A percentile compares a stretch with the other conserved stretches of the same genome.
Conservation (phyloP, 2,888 invertebrate species). For the Sipunculus nudus region DNA sequence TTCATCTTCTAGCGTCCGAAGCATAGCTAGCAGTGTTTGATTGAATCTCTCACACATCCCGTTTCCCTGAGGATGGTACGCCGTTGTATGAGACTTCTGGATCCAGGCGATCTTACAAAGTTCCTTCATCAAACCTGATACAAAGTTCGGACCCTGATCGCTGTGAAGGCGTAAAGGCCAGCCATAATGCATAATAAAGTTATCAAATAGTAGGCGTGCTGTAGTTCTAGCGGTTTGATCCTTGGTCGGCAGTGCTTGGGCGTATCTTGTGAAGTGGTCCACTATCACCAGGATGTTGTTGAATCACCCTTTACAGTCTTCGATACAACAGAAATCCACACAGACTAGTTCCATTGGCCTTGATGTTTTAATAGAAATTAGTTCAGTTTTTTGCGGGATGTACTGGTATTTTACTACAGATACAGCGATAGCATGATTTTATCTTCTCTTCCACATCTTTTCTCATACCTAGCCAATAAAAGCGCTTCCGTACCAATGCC, state of each 20-base stretch:
- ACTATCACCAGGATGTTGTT: slow-evolving; percentile 33
- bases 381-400: not conserved
- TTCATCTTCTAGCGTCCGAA: slow-evolving; percentile 25
- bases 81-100: slow-evolving; percentile 6
- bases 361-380: slow-evolving; percentile 11
- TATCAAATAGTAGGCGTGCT: slow-evolving; percentile 27
- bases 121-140: not conserved
- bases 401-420: not conserved
- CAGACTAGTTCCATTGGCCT: slow-evolving; percentile 29
- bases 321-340: slow-evolving; percentile 27
- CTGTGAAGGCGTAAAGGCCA: slow-evolving; percentile 7
- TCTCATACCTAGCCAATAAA: not conserved
- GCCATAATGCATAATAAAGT: slow-evolving; percentile 32
- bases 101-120: slow-evolving; percentile 3
- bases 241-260: slow-evolving; percentile 24
- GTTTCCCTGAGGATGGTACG: slow-evolving; percentile 29
- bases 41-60: slow-evolving; percentile 41
- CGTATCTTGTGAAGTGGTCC: slow-evolving; percentile 32
- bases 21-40: slow-evolving; percentile 32
- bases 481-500: not conserved
- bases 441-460: not conserved
- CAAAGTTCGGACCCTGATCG: slow-evolving; percentile 12
- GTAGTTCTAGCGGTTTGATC: slow-evolving; percentile 29
- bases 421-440: not conserved
- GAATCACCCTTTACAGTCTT: slow-evolving; percentile 17